A percentile compares a stretch with the other conserved stretches of the same genome.
Evolutionary conservation across 1,140 invertebrate genomes (phyloP).

Genomic region (Cyclargus thomasi): DNA sequence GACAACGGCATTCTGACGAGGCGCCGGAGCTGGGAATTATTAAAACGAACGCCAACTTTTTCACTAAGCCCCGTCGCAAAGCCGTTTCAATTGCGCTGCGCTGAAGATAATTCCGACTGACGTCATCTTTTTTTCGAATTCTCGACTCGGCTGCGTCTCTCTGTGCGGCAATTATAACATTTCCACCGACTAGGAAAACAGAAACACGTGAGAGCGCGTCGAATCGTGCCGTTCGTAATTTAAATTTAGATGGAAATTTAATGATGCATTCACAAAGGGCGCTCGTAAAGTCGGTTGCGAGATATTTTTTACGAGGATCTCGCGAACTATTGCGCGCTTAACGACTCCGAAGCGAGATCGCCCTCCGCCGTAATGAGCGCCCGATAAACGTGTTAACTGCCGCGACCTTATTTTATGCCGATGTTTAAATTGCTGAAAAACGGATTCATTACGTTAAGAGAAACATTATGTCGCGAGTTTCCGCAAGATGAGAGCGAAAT

Average conservation of each 20-base stretch:
- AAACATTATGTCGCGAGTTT: constrained; percentile 41
- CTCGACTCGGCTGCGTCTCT: constrained; percentile 67
- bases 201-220: constrained; percentile 71
- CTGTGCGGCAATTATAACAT: constrained; percentile 74
- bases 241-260: constrained; percentile 75
- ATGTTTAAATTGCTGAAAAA: constrained; percentile 70
- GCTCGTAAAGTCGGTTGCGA: constrained; percentile 73
- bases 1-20: constrained; percentile 75
- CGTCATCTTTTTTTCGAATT: constrained; percentile 74
- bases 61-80: constrained; percentile 73
- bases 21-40: constrained; percentile 74
- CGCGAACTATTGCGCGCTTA: constrained; percentile 75
- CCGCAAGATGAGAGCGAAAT: constrained; percentile 32
- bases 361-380: constrained; percentile 72
- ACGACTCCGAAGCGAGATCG: constrained; percentile 73
- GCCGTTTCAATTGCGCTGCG: constrained; percentile 74
- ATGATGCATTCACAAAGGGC: constrained; percentile 74
- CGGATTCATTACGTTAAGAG: constrained; percentile 59
- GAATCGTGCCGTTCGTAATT: constrained; percentile 69
- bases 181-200: constrained; percentile 72
- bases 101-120: constrained; percentile 74
- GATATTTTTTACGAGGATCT: constrained; percentile 76
- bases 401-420: constrained; percentile 72
- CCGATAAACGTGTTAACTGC: constrained; percentile 74
- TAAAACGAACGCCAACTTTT: constrained; percentile 75